Evolutionary conservation across 2,797 vertebrate species (phyloP).

Genomic region (Alauda arvensis): DNA sequence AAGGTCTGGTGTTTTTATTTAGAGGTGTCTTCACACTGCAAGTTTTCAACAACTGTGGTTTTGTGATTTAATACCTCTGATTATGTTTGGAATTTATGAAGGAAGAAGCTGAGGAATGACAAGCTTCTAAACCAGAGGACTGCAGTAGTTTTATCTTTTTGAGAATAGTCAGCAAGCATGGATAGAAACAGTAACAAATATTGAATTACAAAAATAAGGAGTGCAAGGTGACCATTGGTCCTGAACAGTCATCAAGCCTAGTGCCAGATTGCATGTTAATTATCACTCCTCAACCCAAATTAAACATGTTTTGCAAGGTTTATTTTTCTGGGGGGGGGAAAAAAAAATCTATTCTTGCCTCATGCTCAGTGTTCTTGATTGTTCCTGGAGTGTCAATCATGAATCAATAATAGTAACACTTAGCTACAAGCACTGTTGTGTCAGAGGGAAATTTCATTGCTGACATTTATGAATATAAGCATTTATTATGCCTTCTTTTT

Average conservation of each 20-base stretch:
- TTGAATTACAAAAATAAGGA: background rate
- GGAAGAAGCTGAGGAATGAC: background rate
- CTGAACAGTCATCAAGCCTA: background rate
- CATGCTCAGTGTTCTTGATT: background rate
- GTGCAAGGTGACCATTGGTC: background rate
- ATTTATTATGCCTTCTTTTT: background rate
- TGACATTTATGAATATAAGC: slow-evolving; percentile 16
- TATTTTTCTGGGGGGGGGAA: background rate
- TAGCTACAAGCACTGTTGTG: background rate
- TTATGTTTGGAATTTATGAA: background rate
- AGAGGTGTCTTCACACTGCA: background rate
- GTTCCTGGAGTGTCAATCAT: background rate
- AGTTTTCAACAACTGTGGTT: background rate
- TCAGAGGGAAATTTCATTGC: background rate
- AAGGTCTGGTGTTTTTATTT: background rate
- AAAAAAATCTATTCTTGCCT: background rate
- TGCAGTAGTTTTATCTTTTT: background rate
- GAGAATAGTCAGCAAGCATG: background rate
- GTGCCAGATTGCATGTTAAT: background rate
- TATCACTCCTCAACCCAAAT: background rate
- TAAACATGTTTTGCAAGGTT: background rate
- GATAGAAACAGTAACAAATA: background rate
- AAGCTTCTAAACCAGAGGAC: background rate
- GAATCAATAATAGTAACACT: background rate
- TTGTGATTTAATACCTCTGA: background rate